phyloP scores from a whole-genome alignment of 2,888 invertebrate genomes.

The Hedya salicella region DNA sequence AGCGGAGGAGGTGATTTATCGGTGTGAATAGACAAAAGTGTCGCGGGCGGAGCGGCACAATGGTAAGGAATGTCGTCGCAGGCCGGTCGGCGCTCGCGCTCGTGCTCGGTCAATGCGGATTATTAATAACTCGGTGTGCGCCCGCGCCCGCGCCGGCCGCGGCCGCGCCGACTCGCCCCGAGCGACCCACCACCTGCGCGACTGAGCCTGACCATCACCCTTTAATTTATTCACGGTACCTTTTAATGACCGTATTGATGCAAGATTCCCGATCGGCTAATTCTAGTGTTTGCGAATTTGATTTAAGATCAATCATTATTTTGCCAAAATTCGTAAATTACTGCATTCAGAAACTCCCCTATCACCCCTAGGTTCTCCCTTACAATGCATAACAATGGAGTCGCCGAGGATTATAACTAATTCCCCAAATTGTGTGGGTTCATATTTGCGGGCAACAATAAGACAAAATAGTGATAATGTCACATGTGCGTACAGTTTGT shows the following conservation, averaged over 20 bases:
- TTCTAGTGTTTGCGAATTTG: conserved; percentile 55
- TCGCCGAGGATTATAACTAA: conserved; percentile 80
- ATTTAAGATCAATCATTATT: conserved; percentile 63
- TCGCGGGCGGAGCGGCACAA: conserved; percentile 81
- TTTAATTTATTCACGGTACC: conserved; percentile 68
- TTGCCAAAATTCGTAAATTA: conserved; percentile 63
- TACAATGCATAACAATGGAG: conserved; percentile 78
- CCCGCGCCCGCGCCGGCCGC: conserved; percentile 26
- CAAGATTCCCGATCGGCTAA: conserved; percentile 45
- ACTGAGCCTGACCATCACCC: conserved; percentile 57
- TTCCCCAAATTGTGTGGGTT: conserved; percentile 83
- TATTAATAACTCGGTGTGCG: conserved; percentile 75
- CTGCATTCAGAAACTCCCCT: conserved; percentile 62
- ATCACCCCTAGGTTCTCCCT: conserved; percentile 64
- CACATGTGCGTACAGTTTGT: conserved; percentile 79
- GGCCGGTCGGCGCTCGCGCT: conserved; percentile 67
- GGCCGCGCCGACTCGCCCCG: conserved; percentile 59
- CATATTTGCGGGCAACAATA: conserved; percentile 80
- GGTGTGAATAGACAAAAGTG: conserved; percentile 83
- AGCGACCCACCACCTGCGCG: conserved; percentile 70
- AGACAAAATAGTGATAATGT: conserved; percentile 82
- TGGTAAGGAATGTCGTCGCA: conserved; percentile 82
- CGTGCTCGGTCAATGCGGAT: conserved; percentile 81
- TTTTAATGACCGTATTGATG: conserved; percentile 67
- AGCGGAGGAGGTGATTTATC: conserved; percentile 79